Conservation (phyloP, 2,888 invertebrate species). For the Catocala sponsa region DNA sequence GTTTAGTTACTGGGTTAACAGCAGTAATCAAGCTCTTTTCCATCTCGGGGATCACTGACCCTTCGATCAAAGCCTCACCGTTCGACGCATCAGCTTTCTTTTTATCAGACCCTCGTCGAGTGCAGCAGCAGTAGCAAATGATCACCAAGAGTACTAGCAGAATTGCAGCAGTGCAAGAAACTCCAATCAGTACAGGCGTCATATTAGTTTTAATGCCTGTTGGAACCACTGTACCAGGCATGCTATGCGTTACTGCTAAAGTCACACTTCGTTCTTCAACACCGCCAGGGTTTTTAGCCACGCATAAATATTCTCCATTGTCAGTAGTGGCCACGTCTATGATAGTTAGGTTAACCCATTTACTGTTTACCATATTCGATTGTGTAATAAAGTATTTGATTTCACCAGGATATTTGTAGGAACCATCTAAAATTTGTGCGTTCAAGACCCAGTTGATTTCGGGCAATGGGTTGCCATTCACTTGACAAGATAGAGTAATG, state of each 20-base stretch:
- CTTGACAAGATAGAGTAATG: slow-evolving; percentile 92
- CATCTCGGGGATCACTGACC: slow-evolving; percentile 93
- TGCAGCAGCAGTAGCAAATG: slow-evolving; percentile 88
- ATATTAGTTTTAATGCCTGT: slow-evolving; percentile 87
- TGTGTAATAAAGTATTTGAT: slow-evolving; percentile 80
- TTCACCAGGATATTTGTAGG: slow-evolving; percentile 83
- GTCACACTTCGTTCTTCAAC: slow-evolving; percentile 92
- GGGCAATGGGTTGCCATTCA: slow-evolving; percentile 92
- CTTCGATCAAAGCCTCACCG: slow-evolving; percentile 91
- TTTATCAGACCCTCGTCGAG: slow-evolving; percentile 84
- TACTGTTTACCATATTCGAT: slow-evolving; percentile 72
- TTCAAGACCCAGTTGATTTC: slow-evolving; percentile 92
- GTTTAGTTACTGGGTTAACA: slow-evolving; percentile 95
- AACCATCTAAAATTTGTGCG: slow-evolving; percentile 88
- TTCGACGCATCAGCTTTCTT: slow-evolving; percentile 89
- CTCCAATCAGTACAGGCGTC: slow-evolving; percentile 86
- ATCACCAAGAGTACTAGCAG: slow-evolving; percentile 83
- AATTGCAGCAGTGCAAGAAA: slow-evolving; percentile 81
- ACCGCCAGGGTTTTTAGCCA: slow-evolving; percentile 94
- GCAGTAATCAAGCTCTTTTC: slow-evolving; percentile 95
- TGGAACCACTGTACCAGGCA: slow-evolving; percentile 78
- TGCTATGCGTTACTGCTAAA: slow-evolving; percentile 82
- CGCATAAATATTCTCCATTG: slow-evolving; percentile 92
- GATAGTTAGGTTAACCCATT: slow-evolving; percentile 92
- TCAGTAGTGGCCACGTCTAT: slow-evolving; percentile 89